These are phyloP conservation scores for Leistus spinibarbis DNA, from an alignment of 2,888 invertebrate species.

Conservation along the genomic window DNA sequence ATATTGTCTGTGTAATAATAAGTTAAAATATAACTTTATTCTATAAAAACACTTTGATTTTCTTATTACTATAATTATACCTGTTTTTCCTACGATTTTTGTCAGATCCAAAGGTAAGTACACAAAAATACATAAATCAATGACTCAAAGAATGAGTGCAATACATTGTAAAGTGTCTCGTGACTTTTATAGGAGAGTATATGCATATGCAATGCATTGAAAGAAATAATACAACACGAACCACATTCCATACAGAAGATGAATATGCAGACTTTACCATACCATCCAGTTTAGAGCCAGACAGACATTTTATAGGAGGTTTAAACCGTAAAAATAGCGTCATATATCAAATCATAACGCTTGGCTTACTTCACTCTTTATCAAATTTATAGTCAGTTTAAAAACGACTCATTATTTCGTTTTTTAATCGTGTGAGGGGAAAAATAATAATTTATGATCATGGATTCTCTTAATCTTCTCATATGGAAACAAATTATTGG, in stretches of 20 bases:
- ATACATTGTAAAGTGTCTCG: background rate
- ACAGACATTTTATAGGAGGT: slow-evolving; percentile 23
- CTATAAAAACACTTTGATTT: slow-evolving; percentile 1
- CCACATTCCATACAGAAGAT: slow-evolving; percentile 18
- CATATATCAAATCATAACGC: slow-evolving; percentile 21
- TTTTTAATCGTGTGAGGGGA: background rate
- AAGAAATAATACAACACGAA: slow-evolving; percentile 7
- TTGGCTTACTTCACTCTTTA: background rate
- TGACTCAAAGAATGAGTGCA: background rate
- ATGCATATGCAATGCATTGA: slow-evolving; percentile 10
- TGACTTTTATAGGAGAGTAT: slow-evolving; percentile 28
- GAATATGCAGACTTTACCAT: background rate
- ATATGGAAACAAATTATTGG: too few species aligned
- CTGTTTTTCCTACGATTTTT: background rate
- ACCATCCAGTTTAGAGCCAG: background rate
- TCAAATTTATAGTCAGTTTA: background rate
- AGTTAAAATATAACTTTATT: slow-evolving; percentile 33
- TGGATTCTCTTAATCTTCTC: background rate
- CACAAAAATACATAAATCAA: too few species aligned
- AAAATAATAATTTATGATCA: background rate
- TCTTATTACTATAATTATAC: slow-evolving; percentile 11
- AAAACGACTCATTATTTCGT: background rate
- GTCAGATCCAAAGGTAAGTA: too few species aligned
- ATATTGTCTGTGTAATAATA: slow-evolving; percentile 26
- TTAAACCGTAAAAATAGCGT: slow-evolving; percentile 17